phyloP scores from a whole-genome alignment of 2,113 vertebrate genomes.

The Pygoscelis antarcticus region DNA sequence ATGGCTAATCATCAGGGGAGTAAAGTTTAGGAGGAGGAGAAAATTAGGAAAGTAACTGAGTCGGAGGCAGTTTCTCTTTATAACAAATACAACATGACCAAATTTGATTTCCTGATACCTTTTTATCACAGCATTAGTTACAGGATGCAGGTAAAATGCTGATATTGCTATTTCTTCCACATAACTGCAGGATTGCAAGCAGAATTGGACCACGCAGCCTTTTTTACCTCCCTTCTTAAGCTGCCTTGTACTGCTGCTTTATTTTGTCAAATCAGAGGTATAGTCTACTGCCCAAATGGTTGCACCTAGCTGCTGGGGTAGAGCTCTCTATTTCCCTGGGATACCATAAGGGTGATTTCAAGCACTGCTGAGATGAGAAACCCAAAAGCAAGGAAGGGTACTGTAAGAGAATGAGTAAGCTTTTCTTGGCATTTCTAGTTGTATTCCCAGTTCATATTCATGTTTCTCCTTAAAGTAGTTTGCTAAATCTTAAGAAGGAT shows the following conservation, averaged over 20 bases:
- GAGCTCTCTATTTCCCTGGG: not conserved
- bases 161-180: not conserved
- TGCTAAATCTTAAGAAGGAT: not conserved
- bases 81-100: not conserved
- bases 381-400: not conserved
- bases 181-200: not conserved
- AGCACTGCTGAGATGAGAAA: not conserved
- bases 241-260: not conserved
- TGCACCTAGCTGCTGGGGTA: not conserved
- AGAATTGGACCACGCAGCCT: not conserved
- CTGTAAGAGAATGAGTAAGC: not conserved
- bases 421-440: not conserved
- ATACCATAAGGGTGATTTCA: not conserved
- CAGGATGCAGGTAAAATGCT: not conserved
- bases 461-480: not conserved
- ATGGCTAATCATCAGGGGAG: not conserved
- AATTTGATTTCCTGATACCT: not conserved
- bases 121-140: not conserved
- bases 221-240: not conserved
- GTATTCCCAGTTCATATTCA: not conserved
- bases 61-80: not conserved
- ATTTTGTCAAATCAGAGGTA: not conserved
- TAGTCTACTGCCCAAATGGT: not conserved
- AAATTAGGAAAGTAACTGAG: not conserved
- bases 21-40: not conserved